phyloP scores from a whole-genome alignment of 2,113 vertebrate genomes.

The Syrmaticus mikado region DNA sequence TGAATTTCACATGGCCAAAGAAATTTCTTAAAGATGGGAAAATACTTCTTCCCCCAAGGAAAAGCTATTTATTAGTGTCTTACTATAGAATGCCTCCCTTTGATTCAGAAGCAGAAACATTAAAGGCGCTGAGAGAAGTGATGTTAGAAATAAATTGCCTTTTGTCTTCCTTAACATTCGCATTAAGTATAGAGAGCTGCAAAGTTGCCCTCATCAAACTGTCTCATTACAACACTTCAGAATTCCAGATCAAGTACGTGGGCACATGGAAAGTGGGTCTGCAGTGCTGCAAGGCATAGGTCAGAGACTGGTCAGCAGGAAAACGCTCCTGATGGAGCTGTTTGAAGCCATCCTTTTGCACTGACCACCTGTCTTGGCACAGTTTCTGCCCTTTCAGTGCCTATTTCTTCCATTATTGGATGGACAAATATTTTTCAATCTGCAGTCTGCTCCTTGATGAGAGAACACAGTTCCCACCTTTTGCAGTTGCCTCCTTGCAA shows the following conservation, averaged over 20 bases:
- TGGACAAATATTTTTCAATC: not conserved
- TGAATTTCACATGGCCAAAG: slow-evolving; percentile 67
- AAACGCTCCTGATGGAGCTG: not conserved
- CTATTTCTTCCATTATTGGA: not conserved
- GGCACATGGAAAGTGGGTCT: not conserved
- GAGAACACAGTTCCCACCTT: not conserved
- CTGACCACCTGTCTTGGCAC: not conserved
- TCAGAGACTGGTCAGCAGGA: not conserved
- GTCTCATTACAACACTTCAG: not conserved
- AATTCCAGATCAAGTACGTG: not conserved
- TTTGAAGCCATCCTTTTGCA: not conserved
- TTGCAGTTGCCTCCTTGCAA: not conserved
- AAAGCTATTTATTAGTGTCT: slow-evolving; percentile 55
- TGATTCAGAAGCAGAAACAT: slow-evolving; percentile 32
- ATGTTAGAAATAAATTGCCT: slow-evolving; percentile 36
- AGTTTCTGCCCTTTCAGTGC: not conserved
- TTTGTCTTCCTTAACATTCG: slow-evolving; percentile 7
- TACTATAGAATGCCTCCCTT: slow-evolving; percentile 40
- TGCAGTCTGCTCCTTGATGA: not conserved
- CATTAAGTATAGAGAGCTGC: not conserved
- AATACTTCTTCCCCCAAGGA: slow-evolving; percentile 68
- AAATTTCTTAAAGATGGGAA: slow-evolving; percentile 61
- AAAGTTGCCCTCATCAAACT: not conserved
- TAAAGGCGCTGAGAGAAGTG: not conserved
- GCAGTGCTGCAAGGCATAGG: not conserved